Evolutionary conservation across 1,140 invertebrate genomes (phyloP), one percentile per base, ranked within the genome.

Genomic region (Pseudomyrmex concolor): DNA sequence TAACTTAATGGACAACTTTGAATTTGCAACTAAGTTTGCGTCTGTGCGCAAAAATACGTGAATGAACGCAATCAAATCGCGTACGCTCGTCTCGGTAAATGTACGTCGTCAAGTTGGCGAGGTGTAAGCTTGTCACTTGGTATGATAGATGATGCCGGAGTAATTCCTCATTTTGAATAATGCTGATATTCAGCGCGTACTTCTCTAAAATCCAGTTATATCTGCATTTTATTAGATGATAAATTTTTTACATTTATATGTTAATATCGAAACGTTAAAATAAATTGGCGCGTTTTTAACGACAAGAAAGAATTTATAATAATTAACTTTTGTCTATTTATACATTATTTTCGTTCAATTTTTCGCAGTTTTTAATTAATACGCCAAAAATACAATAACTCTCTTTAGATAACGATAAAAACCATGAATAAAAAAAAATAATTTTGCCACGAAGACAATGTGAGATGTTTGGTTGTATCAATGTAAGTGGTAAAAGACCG

Each of bases 61-160:
- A 80, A 70, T 80, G 22, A 70, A 70, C 51, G 76, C 76, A 80
- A 71, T 80, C 76, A 80, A 70, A 80, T 59, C 54, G 54, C 70
- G 50, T n/a, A n/a, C n/a, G n/a, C n/a, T n/a, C 54, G 68, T 59
- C 54, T 57, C 45, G n/a, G 13, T 15, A 59, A 71, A 59, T 70
- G 19, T 67, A 45, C 54, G 64, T 70, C 64, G 43, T 66, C 43
- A 70, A 80, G 66, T 80, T 80, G 15, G 34, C 12, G 8, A 67
- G 48, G n/a, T 48, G 22, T 76, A 63, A 70, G 19, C 17, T 67
- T 78, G 76, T 71, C 76, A 71, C 15, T 34, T 34, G 45, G 45
- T 70, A 80, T 80, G 76, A 80, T 80, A 19, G 19, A 80, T 80
- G 54, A 70, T 59, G 19, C 12, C 19, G 43, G 45, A 7, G 64